Evolutionary conservation across 2,888 invertebrate species (phyloP).

Genomic region (Chrysina gloriosa): DNA sequence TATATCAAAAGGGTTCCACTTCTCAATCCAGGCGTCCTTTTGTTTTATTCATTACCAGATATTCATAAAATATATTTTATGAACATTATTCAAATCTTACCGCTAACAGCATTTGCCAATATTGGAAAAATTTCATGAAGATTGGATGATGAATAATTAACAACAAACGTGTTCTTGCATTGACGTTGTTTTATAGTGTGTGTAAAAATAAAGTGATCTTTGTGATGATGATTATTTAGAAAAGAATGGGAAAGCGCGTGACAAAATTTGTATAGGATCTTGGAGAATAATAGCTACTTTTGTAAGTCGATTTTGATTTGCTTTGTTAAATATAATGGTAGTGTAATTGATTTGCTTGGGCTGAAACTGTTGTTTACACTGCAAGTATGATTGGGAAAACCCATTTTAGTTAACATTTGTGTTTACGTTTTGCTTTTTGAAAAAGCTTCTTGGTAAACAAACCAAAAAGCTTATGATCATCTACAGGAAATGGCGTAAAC

Average conservation of each 20-base stretch:
- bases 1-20: background rate
- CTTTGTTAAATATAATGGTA: background rate
- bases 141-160: background rate
- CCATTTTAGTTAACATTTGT: no score
- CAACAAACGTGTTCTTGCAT: background rate
- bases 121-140: background rate
- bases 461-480: no score
- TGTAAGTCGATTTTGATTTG: constrained; percentile 1
- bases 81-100: background rate
- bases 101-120: background rate
- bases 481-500: no score
- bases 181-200: background rate
- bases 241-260: constrained; percentile 1
- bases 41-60: background rate
- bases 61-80: background rate
- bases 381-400: no score
- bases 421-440: no score
- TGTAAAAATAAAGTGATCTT: constrained; percentile 11
- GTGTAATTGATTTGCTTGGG: no score
- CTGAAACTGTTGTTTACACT: no score
- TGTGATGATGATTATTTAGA: background rate
- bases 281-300: background rate
- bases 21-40: constrained; percentile 3
- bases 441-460: no score
- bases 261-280: background rate